A percentile compares a stretch with the other conserved stretches of the same genome.
These are phyloP conservation scores for Sebastes baramenuke DNA, from an alignment of 2,797 vertebrate genomes.

Conservation along the genomic window DNA sequence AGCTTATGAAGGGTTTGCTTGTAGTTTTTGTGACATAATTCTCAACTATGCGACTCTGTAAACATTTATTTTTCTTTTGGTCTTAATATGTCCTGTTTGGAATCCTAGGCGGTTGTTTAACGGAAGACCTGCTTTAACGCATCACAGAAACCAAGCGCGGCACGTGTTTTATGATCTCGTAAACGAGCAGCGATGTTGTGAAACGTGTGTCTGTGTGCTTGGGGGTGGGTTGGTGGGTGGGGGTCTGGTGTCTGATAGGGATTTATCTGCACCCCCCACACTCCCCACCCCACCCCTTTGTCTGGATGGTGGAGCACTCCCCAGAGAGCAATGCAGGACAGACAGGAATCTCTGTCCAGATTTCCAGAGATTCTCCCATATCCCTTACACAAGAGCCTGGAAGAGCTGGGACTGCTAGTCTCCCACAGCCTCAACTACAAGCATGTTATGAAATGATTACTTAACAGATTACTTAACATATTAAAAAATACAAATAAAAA, in stretches of 20 bases:
- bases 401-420: constrained; percentile 41
- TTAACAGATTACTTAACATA: constrained; percentile 8
- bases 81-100: constrained; percentile 67
- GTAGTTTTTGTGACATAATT: constrained; percentile 24
- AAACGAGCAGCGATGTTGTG: constrained; percentile 85
- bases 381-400: constrained; percentile 69
- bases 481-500: constrained; percentile 20
- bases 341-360: constrained; percentile 82
- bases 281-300: constrained; percentile 72
- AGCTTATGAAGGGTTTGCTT: neutral
- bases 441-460: constrained; percentile 28
- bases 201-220: constrained; percentile 80
- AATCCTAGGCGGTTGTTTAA: constrained; percentile 80
- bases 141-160: constrained; percentile 81
- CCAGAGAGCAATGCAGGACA: constrained; percentile 82
- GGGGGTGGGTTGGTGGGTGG: constrained; percentile 51
- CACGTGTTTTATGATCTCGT: constrained; percentile 86
- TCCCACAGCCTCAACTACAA: constrained; percentile 33
- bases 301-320: constrained; percentile 85
- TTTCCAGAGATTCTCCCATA: constrained; percentile 83
- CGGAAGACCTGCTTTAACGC: constrained; percentile 82
- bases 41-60: constrained; percentile 25
- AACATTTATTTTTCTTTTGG: constrained; percentile 60
- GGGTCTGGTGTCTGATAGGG: constrained; percentile 80
- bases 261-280: constrained; percentile 74